Percentiles rank a stretch among this genome's conserved stretches.
These are phyloP conservation scores for Bilobella aurantiaca DNA, from an alignment of 1,140 invertebrate species.

Conservation along the genomic window DNA sequence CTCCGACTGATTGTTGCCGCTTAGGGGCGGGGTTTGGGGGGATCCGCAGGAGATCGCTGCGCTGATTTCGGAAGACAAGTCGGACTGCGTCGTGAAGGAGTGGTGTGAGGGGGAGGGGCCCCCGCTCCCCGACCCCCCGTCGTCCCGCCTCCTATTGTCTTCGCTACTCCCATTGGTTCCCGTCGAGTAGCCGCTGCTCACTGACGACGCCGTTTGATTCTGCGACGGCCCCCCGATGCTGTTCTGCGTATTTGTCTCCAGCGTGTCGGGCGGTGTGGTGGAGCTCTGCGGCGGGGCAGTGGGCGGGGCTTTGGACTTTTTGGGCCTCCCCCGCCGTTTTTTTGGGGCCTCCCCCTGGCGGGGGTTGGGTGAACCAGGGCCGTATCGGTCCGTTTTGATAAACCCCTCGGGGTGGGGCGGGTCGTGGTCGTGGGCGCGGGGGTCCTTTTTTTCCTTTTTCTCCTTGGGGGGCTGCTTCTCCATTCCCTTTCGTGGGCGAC, in stretches of 20 bases:
- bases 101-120: conserved; percentile 34
- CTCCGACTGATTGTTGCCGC: conserved; percentile 32
- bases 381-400: background rate
- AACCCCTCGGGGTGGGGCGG: background rate
- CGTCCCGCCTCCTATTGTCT: conserved; percentile 32
- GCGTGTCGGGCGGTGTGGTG: conserved; percentile 17
- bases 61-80: conserved; percentile 63
- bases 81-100: conserved; percentile 53
- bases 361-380: background rate
- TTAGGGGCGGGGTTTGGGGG: conserved; percentile 53
- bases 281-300: conserved; percentile 42
- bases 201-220: conserved; percentile 35
- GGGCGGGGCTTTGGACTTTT: conserved; percentile 62
- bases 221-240: conserved; percentile 28
- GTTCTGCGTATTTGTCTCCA: conserved; percentile 15
- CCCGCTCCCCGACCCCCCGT: conserved; percentile 26
- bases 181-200: conserved; percentile 34
- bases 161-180: conserved; percentile 34
- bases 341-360: conserved; percentile 52
- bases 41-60: conserved; percentile 60
- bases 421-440: background rate
- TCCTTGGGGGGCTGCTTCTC: conserved; percentile 22
- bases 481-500: conserved; percentile 37
- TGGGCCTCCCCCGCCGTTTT: conserved; percentile 76
- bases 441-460: conserved; percentile 13